A percentile compares a stretch with the other conserved stretches of the same genome.
Conservation (phyloP, 2,888 invertebrate species). For the Stictocephala bisonia region DNA sequence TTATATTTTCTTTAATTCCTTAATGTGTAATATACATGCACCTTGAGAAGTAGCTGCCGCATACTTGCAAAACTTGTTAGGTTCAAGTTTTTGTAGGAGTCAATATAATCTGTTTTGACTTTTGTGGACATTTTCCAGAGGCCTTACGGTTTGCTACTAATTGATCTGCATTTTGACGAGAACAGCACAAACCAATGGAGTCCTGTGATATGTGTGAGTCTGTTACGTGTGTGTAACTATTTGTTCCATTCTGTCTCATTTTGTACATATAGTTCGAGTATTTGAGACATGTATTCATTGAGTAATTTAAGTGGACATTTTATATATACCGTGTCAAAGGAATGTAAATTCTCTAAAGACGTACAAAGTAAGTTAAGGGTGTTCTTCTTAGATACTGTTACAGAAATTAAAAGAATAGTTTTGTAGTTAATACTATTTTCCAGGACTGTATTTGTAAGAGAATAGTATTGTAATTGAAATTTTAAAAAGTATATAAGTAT, state of each 20-base stretch:
- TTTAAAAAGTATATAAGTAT: too few relatives aligned
- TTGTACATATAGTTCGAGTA: conserved; percentile 18
- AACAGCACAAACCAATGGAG: not conserved
- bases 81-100: too few relatives aligned
- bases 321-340: conserved; percentile 20
- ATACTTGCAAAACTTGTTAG: too few relatives aligned
- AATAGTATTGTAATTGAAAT: too few relatives aligned
- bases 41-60: too few relatives aligned
- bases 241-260: too few relatives aligned
- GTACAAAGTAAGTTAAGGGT: conserved; percentile 41
- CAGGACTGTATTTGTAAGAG: too few relatives aligned
- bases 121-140: conserved; percentile 33
- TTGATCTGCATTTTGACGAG: not conserved
- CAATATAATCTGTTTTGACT: not conserved
- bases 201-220: conserved; percentile 28
- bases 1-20: too few relatives aligned
- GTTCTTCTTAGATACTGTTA: too few relatives aligned
- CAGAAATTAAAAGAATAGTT: too few relatives aligned
- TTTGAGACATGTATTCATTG: not conserved
- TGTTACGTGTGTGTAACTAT: not conserved
- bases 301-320: conserved; percentile 4
- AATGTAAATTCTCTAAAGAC: conserved; percentile 31
- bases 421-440: too few relatives aligned
- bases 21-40: too few relatives aligned
- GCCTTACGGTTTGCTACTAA: conserved; percentile 31